Conservation (phyloP, 2,113 vertebrate genomes). For the Peucedramus taeniatus region DNA sequence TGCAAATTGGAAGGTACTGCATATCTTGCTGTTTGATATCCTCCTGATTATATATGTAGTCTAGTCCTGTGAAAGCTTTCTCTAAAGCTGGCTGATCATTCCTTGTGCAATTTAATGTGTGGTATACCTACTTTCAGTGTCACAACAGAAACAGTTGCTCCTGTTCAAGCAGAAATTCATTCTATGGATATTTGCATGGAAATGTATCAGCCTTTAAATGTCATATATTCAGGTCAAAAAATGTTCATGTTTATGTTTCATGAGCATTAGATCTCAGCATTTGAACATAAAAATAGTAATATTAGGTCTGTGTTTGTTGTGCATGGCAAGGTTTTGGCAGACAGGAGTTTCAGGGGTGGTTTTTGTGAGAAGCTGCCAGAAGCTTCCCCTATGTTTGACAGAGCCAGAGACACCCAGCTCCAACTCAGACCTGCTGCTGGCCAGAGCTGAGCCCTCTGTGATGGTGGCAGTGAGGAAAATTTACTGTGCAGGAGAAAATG, state of each 20-base stretch:
- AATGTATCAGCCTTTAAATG: neutral
- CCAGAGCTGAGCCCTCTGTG: neutral
- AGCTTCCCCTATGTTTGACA: fast-evolving
- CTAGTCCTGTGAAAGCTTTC: neutral
- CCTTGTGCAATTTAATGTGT: neutral
- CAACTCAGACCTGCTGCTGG: fast-evolving
- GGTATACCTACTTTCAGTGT: neutral
- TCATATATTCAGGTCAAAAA: neutral
- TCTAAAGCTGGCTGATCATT: neutral
- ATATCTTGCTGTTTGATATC: neutral
- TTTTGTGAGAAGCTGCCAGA: neutral
- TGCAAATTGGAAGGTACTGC: neutral
- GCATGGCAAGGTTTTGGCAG: neutral
- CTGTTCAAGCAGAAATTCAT: neutral
- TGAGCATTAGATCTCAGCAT: neutral
- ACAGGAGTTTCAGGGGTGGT: fast-evolving
- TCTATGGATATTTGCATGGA: neutral
- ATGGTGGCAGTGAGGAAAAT: fast-evolving
- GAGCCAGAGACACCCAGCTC: fast-evolving
- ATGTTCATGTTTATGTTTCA: neutral
- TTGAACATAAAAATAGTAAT: neutral
- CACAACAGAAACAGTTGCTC: neutral
- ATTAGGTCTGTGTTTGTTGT: neutral
- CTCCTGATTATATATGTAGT: neutral
- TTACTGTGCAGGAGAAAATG: neutral